phyloP scores from a whole-genome alignment of 2,888 invertebrate species.

The Pycnomerus fuliginosus region DNA sequence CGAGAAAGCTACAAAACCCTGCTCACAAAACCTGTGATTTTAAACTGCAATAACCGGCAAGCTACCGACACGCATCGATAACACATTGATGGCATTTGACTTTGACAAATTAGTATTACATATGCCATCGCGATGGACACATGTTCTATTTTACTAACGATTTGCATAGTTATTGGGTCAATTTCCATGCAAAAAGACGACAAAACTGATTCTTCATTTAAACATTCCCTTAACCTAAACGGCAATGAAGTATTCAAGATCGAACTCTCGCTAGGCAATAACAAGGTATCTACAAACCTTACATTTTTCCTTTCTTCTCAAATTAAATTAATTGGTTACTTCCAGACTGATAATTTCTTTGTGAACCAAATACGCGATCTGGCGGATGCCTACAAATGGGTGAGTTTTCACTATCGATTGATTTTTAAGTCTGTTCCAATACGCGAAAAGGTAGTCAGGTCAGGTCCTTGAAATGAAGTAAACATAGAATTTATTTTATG shows the following conservation, averaged over 20 bases:
- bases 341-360: conserved; percentile 16
- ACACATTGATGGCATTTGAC: conserved; percentile 12
- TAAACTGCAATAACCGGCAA: conserved; percentile 16
- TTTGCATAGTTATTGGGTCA: conserved; percentile 11
- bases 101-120: conserved; percentile 14
- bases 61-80: conserved; percentile 16
- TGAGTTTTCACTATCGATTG: no score
- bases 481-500: no score
- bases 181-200: conserved; percentile 3
- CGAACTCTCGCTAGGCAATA: conserved; percentile 17
- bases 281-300: conserved; percentile 20
- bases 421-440: no score
- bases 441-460: no score
- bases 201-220: conserved; percentile 12
- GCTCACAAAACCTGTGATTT: conserved; percentile 16
- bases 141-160: conserved; percentile 12
- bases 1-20: conserved; percentile 21
- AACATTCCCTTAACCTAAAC: conserved; percentile 15
- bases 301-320: conserved; percentile 2
- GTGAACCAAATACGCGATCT: conserved; percentile 12
- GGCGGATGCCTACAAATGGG: conserved; percentile 20
- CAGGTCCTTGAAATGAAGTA: no score
- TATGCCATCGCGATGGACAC: conserved; percentile 10
- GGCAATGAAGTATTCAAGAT: conserved; percentile 22
- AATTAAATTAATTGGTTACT: conserved; percentile 5